phyloP scores from a whole-genome alignment of 1,140 invertebrate species.

The Leguminivora glycinivorella region DNA sequence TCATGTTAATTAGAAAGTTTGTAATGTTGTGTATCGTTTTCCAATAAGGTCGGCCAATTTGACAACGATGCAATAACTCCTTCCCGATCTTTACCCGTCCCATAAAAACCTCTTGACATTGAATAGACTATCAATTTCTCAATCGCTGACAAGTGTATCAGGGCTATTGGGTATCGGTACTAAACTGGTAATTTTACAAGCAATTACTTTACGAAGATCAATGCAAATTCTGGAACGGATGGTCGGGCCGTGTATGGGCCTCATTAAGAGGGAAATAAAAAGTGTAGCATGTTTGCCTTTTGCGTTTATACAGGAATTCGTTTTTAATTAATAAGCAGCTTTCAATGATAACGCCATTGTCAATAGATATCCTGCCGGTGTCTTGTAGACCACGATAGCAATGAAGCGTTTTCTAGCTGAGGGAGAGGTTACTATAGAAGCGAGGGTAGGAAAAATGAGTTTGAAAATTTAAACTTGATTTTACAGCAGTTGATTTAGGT shows the following conservation, averaged over 20 bases:
- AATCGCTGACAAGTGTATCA: constrained; percentile 32
- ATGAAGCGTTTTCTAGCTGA: background rate
- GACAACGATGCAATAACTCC: constrained; percentile 16
- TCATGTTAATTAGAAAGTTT: background rate
- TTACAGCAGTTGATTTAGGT: too few relatives aligned
- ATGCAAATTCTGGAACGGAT: constrained; percentile 69
- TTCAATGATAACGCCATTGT: constrained; percentile 40
- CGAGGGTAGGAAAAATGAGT: background rate
- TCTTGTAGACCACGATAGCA: background rate
- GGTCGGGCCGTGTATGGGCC: constrained; percentile 57
- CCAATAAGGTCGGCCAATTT: background rate
- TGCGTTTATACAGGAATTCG: constrained; percentile 54
- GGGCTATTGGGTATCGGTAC: constrained; percentile 39
- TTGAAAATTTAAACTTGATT: background rate
- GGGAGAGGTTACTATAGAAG: background rate
- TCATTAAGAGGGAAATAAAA: constrained; percentile 67
- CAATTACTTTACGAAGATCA: constrained; percentile 54
- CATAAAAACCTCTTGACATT: constrained; percentile 33
- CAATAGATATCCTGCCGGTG: constrained; percentile 5
- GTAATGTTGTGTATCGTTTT: background rate
- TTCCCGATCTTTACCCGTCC: background rate
- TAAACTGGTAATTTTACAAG: constrained; percentile 40
- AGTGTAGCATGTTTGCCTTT: constrained; percentile 44
- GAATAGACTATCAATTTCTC: constrained; percentile 33
- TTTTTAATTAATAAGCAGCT: constrained; percentile 57